Percentiles rank a stretch among this genome's conserved stretches.
Evolutionary conservation across 2,113 vertebrate genomes (phyloP).

Genomic region (Thunnus maccoyii): DNA sequence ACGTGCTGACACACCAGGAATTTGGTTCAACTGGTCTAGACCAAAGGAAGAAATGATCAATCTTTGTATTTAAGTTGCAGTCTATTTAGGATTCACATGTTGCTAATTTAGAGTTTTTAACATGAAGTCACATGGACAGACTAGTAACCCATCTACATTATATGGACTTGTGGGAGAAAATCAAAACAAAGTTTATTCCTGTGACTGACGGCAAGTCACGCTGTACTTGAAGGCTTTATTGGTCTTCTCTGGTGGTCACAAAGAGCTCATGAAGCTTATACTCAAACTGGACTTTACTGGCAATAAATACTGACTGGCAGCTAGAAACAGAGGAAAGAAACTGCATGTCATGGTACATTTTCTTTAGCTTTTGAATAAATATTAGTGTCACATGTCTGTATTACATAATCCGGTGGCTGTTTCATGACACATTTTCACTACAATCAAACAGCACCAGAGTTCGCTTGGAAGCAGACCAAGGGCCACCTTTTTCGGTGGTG

Average conservation of each 20-base stretch:
- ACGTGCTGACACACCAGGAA: too few species aligned
- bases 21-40: background rate
- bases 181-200: background rate
- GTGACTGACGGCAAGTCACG: background rate
- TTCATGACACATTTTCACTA: background rate
- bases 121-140: background rate
- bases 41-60: background rate
- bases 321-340: background rate
- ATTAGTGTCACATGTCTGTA: background rate
- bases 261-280: constrained; percentile 8
- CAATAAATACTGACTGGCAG: constrained; percentile 15
- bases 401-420: too few species aligned
- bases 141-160: background rate
- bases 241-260: constrained; percentile 6
- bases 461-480: background rate
- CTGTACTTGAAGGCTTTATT: background rate
- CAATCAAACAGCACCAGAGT: background rate
- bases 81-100: background rate
- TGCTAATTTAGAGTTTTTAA: constrained; percentile 8
- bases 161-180: background rate
- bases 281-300: background rate
- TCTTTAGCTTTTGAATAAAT: background rate
- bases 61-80: background rate
- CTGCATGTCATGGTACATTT: background rate
- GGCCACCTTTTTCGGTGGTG: background rate